These are phyloP conservation scores for Thera obeliscata DNA, from an alignment of 2,888 invertebrate species.

Conservation along the genomic window DNA sequence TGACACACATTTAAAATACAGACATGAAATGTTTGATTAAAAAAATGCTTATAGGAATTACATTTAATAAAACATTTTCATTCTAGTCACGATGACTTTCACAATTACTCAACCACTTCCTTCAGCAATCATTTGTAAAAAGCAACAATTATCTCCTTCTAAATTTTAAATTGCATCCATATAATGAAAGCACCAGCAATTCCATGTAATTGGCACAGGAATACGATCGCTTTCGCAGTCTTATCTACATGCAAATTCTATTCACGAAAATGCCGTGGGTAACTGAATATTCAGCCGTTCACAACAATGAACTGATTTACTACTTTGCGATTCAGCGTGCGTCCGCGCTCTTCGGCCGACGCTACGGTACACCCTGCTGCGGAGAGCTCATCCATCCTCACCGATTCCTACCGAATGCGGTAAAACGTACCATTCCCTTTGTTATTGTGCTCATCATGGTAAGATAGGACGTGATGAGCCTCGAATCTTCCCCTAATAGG, in stretches of 20 bases:
- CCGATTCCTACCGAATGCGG: constrained; percentile 59
- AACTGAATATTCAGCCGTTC: constrained; percentile 70
- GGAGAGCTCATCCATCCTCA: constrained; percentile 51
- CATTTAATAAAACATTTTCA: no score
- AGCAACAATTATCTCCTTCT: background rate
- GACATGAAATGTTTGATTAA: background rate
- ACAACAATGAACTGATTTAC: constrained; percentile 75
- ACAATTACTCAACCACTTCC: background rate
- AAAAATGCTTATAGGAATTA: no score
- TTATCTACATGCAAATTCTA: constrained; percentile 62
- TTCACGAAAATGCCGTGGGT: constrained; percentile 59
- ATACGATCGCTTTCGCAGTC: constrained; percentile 50
- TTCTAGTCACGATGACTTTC: no score
- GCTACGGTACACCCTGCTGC: constrained; percentile 52
- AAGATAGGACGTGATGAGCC: constrained; percentile 46
- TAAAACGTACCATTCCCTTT: constrained; percentile 40
- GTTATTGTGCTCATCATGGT: constrained; percentile 56
- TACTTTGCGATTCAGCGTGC: constrained; percentile 74
- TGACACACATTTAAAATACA: constrained; percentile 9
- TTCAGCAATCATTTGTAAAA: constrained; percentile 9
- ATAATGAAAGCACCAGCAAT: constrained; percentile 14
- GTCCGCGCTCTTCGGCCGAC: constrained; percentile 66
- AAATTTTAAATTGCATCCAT: constrained; percentile 4
- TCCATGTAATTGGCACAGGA: constrained; percentile 32
- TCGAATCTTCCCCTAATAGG: constrained; percentile 55